Base-by-base conservation (phyloP, 64 coral and sea anemone species). In the Montipora foliosa region DNA sequence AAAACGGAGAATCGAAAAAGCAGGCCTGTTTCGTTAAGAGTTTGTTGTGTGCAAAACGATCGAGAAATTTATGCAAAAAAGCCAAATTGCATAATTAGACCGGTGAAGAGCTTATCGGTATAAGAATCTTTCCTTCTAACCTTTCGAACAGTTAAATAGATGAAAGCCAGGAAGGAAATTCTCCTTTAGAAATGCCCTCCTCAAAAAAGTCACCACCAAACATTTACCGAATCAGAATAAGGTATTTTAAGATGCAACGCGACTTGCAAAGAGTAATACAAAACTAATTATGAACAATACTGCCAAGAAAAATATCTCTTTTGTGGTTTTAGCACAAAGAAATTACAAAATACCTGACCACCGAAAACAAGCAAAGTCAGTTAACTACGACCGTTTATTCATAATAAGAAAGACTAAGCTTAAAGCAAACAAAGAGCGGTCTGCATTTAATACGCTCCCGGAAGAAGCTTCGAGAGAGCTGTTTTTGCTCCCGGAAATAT, bases 401-500 rank as follows among this genome's bases (percentile, higher is more conserved):
- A 86, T 86, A 86, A 86, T 86, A 64, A 72, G 66, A 3, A 49
- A 6, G 66, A 44, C 45, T 86, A 86, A 86, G 14, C 82, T 21
- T 3, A 49, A 71, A 86, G 82, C 82, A 86, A 86, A 86, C 82
- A 86, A 86, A 86, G 66, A 86, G 66, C 82, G 82, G 16, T 69
- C 62, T 21, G 47, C 82, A 20, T 50, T 72, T 78, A 78, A 78
- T 78, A 78, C 76, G 44, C 66, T 86, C 82, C 82, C 82, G 82
- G 82, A 86, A 86, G 82, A 86, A 86, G 20, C 82, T 86, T 86
- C 64, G 82, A 86, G 82, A 86, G 82, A 86, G 66, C 82, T 86
- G 82, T 86, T 86, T 86, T 86, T 86, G 66, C 82, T 86, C 82
- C 82, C 82, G 82, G 82, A 86, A 86, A 86, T 86, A 86, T 86